phyloP scores from a whole-genome alignment of 2,888 invertebrate genomes.

The Zygaena filipendulae region DNA sequence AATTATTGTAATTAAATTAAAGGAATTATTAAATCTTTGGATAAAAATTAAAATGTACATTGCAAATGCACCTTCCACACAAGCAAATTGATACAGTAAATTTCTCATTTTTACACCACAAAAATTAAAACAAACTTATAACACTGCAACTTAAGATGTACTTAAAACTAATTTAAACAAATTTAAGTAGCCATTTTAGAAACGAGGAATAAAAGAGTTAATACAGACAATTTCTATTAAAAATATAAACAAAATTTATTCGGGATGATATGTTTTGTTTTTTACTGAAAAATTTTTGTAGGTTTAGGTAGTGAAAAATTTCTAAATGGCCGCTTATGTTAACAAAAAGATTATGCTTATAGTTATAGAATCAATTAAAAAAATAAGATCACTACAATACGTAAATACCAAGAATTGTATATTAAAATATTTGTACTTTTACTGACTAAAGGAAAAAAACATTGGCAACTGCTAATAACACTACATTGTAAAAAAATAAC shows the following conservation, averaged over 20 bases:
- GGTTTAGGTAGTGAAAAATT: conserved; percentile 44
- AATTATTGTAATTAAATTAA: conserved; percentile 48
- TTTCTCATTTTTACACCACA: conserved; percentile 47
- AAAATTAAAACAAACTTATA: conserved; percentile 55
- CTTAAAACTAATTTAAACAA: conserved; percentile 62
- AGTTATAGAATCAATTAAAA: conserved; percentile 62
- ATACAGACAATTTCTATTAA: conserved; percentile 30
- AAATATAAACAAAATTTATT: conserved; percentile 20
- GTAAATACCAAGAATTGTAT: conserved; percentile 70
- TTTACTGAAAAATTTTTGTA: conserved; percentile 61
- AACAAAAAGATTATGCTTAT: conserved; percentile 62
- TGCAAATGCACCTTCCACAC: conserved; percentile 59
- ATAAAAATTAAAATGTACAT: conserved; percentile 63
- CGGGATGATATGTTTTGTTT: conserved; percentile 64
- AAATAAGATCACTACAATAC: conserved; percentile 66
- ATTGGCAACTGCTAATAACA: conserved; percentile 69
- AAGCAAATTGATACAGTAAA: conserved; percentile 49
- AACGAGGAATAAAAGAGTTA: neutral
- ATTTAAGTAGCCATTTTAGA: conserved; percentile 54
- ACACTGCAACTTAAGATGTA: conserved; percentile 41
- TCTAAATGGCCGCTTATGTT: conserved; percentile 55
- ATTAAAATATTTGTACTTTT: conserved; percentile 85
- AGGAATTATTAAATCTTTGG: conserved; percentile 66
- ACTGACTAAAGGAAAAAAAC: conserved; percentile 80
- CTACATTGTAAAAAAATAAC: conserved; percentile 66